Evolutionary conservation across 2,797 vertebrate genomes (phyloP).

Genomic region (Ctenochaetus hawaiiensis): DNA sequence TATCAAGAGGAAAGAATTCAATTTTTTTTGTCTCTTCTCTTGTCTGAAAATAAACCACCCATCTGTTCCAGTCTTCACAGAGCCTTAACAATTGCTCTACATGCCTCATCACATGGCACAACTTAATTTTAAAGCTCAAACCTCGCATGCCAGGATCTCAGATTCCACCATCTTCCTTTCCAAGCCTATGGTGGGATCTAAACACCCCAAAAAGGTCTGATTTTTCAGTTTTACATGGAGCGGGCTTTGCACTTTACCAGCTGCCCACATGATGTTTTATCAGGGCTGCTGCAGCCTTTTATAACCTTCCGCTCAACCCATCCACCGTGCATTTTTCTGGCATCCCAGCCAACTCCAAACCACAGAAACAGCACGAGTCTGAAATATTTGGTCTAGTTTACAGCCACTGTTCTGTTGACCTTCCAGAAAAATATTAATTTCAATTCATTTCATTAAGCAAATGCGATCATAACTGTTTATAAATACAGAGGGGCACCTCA

Average conservation of each 20-base stretch:
- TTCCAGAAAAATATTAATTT: slow-evolving; percentile 70
- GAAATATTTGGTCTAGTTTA: slow-evolving; percentile 45
- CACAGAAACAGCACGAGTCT: slow-evolving; percentile 61
- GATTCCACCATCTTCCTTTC: slow-evolving; percentile 34
- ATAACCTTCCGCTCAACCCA: slow-evolving; percentile 59
- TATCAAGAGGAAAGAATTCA: not conserved
- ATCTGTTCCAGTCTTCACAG: slow-evolving; percentile 15
- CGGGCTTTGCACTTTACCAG: slow-evolving; percentile 43
- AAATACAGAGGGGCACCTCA: slow-evolving; percentile 77
- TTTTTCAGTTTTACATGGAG: slow-evolving; percentile 36
- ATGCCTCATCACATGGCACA: not conserved
- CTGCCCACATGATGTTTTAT: slow-evolving; percentile 54
- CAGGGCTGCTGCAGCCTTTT: slow-evolving; percentile 50
- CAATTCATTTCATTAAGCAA: slow-evolving; percentile 76
- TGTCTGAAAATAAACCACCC: slow-evolving; percentile 20
- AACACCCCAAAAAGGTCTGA: slow-evolving; percentile 38
- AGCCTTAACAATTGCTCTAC: not conserved
- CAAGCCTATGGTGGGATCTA: slow-evolving; percentile 20
- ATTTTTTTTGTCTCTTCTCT: not conserved
- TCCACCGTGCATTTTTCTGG: slow-evolving; percentile 55
- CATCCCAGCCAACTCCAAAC: slow-evolving; percentile 53
- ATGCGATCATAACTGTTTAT: slow-evolving; percentile 79
- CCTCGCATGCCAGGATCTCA: slow-evolving; percentile 26
- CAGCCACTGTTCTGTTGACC: slow-evolving; percentile 62
- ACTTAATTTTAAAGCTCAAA: slow-evolving; percentile 20